Conservation (phyloP, 2,113 vertebrate species). For the Ascaphus truei region DNA sequence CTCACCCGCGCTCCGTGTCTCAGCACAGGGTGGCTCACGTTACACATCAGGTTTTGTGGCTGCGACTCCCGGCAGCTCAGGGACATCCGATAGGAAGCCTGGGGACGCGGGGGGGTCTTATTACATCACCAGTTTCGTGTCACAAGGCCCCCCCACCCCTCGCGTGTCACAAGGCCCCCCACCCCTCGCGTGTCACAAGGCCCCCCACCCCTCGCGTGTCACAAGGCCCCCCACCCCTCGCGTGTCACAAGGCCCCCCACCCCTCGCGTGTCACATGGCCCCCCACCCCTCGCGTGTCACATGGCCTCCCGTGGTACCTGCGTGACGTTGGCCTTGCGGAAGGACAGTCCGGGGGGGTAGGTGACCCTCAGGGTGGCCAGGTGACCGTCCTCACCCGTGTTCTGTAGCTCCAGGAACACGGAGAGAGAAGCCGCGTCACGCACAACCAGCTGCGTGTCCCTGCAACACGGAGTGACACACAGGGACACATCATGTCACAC, state of each 20-base stretch:
- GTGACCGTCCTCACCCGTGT: not conserved
- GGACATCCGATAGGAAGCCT: not conserved
- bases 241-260: too few relatives aligned
- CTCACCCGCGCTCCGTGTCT: not conserved
- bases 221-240: too few relatives aligned
- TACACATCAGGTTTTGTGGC: not conserved
- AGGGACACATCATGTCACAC: too few relatives aligned
- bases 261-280: too few relatives aligned
- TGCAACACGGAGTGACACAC: not conserved
- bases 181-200: too few relatives aligned
- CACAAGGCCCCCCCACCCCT: too few relatives aligned
- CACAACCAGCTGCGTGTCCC: not conserved
- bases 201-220: too few relatives aligned
- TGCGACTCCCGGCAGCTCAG: not conserved
- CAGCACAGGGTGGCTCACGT: not conserved
- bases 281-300: too few relatives aligned
- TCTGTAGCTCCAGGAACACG: not conserved
- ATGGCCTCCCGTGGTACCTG: not conserved
- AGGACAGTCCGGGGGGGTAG: not conserved
- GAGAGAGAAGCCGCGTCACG: not conserved
- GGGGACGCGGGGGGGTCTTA: too few relatives aligned
- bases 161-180: too few relatives aligned
- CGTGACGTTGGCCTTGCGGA: not conserved
- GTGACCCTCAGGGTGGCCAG: not conserved
- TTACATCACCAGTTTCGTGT: too few relatives aligned